Evolutionary conservation across 2,113 vertebrate species (phyloP), one percentile per base, ranked within the genome.

Genomic region (Ophthalmolycus amberensis): DNA sequence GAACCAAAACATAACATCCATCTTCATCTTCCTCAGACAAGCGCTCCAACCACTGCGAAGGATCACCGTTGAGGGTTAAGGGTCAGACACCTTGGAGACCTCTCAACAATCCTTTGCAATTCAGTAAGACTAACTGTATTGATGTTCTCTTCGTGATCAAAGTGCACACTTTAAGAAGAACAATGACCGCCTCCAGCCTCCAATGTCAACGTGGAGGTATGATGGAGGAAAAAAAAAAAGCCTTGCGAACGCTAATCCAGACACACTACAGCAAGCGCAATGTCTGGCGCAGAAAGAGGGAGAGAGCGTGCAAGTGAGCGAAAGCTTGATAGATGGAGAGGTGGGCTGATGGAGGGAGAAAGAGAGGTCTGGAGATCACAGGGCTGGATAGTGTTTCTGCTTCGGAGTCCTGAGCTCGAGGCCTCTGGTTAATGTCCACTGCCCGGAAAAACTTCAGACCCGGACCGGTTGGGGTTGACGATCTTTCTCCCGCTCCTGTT

Each of bases 361-460:
- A 29, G 65, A 89, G 74, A 78, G 85, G 89, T 90, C 87, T 93
- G 85, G 81, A 92, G 86, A 94, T 91, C 90, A 85, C 71, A 80
- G 73, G 68, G 81, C 74, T 85, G 88, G 90, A 93, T 94, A 75
- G 86, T 86, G 90, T 93, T 94, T 92, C 91, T 80, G 56, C 74
- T 85, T 73, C 58, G 22, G 73, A 70, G 77, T 77, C 82, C 82
- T 79, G 78, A 79, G 85, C 82, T 83, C 20, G 27, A 74, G 79
- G 82, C 60, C 82, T 91, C 90, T 93, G 92, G 83, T 91, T 88
- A 91, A 81, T 87, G 79, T 94, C 88, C 82, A 69, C 81, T 71
- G 69, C 56, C 84, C 84, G 88, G 76, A 89, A 90, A 34, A 74
- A 56, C 77, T 60, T 77, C 44, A 78, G 20, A 63, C 76, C 25